Percentiles rank a stretch among this genome's conserved stretches.
phyloP scores from a whole-genome alignment of 2,888 invertebrate genomes.

The Linnaemya vulpina region DNA sequence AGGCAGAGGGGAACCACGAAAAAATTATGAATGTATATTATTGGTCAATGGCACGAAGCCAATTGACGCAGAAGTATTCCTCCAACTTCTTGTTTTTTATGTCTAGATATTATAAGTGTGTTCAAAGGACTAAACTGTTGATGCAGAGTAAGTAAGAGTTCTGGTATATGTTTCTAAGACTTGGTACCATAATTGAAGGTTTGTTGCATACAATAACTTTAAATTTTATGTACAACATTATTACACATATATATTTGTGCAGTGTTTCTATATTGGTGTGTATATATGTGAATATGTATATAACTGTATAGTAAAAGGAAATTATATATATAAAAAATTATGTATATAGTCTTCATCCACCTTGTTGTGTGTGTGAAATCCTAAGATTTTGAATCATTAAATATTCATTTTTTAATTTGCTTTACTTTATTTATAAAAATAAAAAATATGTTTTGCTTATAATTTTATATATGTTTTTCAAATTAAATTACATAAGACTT shows the following conservation, averaged over 20 bases:
- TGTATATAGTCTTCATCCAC: not conserved
- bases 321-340: constrained; percentile 16
- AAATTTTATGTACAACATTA: constrained; percentile 30
- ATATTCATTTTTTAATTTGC: constrained; percentile 69
- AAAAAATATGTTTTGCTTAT: constrained; percentile 5
- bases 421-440: constrained; percentile 61
- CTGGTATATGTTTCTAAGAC: not conserved
- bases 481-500: constrained; percentile 21
- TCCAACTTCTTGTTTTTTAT: not conserved
- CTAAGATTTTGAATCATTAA: constrained; percentile 57
- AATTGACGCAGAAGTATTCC: constrained; percentile 28
- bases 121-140: not conserved
- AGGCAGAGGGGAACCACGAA: not conserved
- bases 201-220: not conserved
- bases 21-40: constrained; percentile 1
- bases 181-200: not conserved
- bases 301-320: constrained; percentile 1
- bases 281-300: not conserved
- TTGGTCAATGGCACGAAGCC: constrained; percentile 28
- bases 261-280: not conserved
- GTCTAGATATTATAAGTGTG: not conserved
- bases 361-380: constrained; percentile 27
- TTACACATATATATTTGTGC: constrained; percentile 19
- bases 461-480: not conserved
- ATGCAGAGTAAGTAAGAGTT: not conserved